phyloP scores from a whole-genome alignment of 2,888 invertebrate species.

The Polylopha cassiicola region DNA sequence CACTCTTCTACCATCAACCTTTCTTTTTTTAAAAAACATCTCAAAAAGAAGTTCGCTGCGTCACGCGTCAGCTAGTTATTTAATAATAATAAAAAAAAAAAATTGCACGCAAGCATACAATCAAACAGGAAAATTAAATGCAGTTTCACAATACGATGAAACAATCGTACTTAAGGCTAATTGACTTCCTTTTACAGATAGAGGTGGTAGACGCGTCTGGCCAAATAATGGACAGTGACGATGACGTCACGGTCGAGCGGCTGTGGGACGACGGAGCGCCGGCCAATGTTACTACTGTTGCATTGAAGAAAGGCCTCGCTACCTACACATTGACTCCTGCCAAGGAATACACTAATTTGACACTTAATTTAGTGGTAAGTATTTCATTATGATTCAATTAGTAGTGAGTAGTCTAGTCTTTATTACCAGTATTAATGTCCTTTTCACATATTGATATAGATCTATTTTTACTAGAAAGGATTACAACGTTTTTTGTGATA shows the following conservation, averaged over 20 bases:
- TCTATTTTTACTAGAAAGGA: background rate
- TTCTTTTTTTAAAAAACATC: no score
- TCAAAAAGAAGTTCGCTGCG: no score
- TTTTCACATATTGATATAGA: background rate
- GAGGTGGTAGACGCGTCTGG: constrained; percentile 62
- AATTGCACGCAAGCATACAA: no score
- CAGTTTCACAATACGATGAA: no score
- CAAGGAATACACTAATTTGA: constrained; percentile 74
- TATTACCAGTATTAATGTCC: background rate
- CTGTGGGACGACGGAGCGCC: constrained; percentile 69
- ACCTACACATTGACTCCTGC: constrained; percentile 57
- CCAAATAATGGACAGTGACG: constrained; percentile 44
- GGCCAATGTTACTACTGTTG: constrained; percentile 49
- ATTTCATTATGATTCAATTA: background rate
- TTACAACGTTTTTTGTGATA: background rate
- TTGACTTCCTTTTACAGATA: constrained; percentile 43
- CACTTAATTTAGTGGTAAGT: constrained; percentile 83
- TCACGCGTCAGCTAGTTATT: no score
- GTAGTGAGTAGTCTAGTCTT: background rate
- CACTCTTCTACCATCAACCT: no score
- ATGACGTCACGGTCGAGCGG: constrained; percentile 57
- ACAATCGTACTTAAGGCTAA: no score
- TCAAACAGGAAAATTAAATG: no score
- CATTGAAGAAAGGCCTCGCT: constrained; percentile 50
- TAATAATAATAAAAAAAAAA: no score